A percentile compares a stretch with the other conserved stretches of the same genome.
phyloP scores from a whole-genome alignment of 2,113 vertebrate species.

The Nycticebus coucang region DNA sequence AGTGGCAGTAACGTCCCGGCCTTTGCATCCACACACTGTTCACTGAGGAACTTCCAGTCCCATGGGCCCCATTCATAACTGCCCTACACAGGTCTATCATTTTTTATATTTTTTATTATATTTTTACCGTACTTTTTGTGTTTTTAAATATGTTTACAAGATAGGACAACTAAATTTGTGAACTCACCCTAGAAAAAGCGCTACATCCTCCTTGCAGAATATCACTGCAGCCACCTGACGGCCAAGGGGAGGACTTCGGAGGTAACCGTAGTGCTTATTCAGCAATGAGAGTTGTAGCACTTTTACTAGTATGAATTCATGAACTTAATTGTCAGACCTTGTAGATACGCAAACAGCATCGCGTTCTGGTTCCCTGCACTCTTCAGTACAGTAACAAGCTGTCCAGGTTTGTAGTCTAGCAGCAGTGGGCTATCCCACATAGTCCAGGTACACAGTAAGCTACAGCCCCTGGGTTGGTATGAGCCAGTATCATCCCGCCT shows the following conservation, averaged over 20 bases:
- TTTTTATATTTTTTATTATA: neutral
- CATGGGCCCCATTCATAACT: neutral
- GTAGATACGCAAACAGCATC: neutral
- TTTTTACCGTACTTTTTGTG: neutral
- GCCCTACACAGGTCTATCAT: neutral
- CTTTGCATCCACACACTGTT: neutral
- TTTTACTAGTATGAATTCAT: too few species aligned
- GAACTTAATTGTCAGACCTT: too few species aligned
- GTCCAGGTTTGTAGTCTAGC: too few species aligned
- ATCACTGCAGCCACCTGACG: too few species aligned
- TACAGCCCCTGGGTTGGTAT: neutral
- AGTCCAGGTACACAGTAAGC: neutral
- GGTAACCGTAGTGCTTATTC: too few species aligned
- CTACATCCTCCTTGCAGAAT: too few species aligned
- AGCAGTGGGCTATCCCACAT: neutral
- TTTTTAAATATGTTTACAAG: neutral
- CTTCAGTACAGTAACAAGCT: neutral
- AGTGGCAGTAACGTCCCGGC: neutral
- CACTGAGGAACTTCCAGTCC: neutral
- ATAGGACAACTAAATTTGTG: too few species aligned
- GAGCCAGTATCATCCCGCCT: neutral
- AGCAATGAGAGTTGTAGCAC: too few species aligned
- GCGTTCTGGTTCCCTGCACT: neutral
- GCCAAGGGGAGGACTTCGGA: too few species aligned
- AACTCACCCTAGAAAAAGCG: too few species aligned